Evolutionary conservation across 2,113 vertebrate genomes (phyloP).

Genomic region (Corythornis vintsioides): DNA sequence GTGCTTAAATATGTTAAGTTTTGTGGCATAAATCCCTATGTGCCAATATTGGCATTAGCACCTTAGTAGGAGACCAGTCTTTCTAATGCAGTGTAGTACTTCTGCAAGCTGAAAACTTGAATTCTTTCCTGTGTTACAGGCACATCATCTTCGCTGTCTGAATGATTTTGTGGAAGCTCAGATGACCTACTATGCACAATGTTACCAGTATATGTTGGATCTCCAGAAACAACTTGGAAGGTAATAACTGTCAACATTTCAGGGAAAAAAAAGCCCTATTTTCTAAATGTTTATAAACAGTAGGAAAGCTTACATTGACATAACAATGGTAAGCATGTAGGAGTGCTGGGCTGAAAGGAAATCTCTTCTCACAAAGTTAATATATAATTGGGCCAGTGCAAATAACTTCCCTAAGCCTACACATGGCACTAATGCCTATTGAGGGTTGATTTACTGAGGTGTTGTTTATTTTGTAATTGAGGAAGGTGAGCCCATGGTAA

Average conservation of each 20-base stretch:
- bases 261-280: accelerated
- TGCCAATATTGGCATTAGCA: background rate
- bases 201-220: slow-evolving; percentile 98
- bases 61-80: background rate
- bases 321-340: background rate
- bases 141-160: slow-evolving; percentile 95
- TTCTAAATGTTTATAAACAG: background rate
- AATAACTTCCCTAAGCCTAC: background rate
- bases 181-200: slow-evolving; percentile 95
- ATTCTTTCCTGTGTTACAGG: slow-evolving; percentile 72
- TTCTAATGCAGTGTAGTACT: background rate
- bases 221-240: slow-evolving; percentile 98
- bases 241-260: slow-evolving; percentile 68
- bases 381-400: background rate
- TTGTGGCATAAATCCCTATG: background rate
- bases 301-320: background rate
- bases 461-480: background rate
- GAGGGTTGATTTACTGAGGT: background rate
- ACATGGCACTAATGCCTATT: background rate
- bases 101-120: background rate
- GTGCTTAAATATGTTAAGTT: background rate
- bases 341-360: background rate
- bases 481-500: background rate
- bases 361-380: background rate
- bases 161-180: slow-evolving; percentile 98